Percentiles rank a stretch among this genome's conserved stretches.
These are phyloP conservation scores for Acanthopagrus latus DNA, from an alignment of 2,797 vertebrate species.

Conservation along the genomic window DNA sequence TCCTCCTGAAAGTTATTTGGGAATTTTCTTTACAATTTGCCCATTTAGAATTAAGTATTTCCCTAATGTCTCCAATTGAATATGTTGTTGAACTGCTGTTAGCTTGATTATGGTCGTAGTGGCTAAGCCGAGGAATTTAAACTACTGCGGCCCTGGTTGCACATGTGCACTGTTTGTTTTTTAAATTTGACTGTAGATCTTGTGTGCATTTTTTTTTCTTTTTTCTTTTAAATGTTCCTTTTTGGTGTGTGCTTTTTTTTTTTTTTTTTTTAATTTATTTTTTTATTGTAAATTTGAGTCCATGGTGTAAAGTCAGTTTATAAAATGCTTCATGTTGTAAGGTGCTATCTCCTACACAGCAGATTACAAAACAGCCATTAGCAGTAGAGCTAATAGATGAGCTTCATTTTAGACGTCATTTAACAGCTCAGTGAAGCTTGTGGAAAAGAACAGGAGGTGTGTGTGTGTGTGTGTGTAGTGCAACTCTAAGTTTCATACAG, in stretches of 20 bases:
- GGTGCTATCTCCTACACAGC: slow-evolving; percentile 15
- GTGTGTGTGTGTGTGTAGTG: neutral
- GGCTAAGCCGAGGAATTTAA: slow-evolving; percentile 43
- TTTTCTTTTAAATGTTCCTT: neutral
- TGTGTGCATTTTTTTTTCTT: neutral
- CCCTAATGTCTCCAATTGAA: slow-evolving; percentile 42
- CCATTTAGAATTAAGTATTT: slow-evolving; percentile 53
- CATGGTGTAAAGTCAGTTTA: slow-evolving; percentile 7
- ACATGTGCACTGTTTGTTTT: slow-evolving; percentile 18
- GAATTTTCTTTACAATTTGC: slow-evolving; percentile 73
- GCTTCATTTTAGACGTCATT: slow-evolving; percentile 45
- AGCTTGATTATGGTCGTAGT: slow-evolving; percentile 4
- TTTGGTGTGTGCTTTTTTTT: neutral
- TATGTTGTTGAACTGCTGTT: slow-evolving; percentile 25
- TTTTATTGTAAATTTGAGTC: slow-evolving; percentile 6
- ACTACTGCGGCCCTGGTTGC: slow-evolving; percentile 39
- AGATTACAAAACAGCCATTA: slow-evolving; percentile 42
- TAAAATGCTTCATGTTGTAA: slow-evolving; percentile 22
- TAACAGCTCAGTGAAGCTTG: slow-evolving; percentile 38
- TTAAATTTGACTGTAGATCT: neutral
- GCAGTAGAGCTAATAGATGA: slow-evolving; percentile 36
- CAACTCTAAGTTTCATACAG: slow-evolving; percentile 22
- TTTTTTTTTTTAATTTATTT: too few species aligned
- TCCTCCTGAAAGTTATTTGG: slow-evolving; percentile 74
- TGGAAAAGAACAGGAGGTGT: slow-evolving; percentile 8